Conservation (phyloP, 2,113 vertebrate species). For the Todiramphus chloris region DNA sequence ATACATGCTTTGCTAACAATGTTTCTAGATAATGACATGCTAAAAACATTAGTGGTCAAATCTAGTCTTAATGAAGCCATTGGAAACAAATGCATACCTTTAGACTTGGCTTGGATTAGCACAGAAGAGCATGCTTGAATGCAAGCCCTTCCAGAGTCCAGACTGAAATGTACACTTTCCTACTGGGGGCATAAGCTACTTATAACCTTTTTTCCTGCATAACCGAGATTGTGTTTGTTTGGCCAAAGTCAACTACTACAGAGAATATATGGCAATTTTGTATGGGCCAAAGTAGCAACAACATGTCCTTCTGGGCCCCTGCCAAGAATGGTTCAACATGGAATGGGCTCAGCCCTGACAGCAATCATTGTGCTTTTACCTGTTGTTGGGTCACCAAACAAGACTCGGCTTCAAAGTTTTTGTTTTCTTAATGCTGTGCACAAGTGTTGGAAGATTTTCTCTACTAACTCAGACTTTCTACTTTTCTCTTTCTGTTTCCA, state of each 20-base stretch:
- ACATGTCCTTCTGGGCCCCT: neutral
- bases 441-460: neutral
- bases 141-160: rapidly evolving
- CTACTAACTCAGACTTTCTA: neutral
- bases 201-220: neutral
- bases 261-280: neutral
- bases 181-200: neutral
- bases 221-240: neutral
- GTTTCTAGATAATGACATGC: neutral
- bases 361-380: neutral
- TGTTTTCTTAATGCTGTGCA: neutral
- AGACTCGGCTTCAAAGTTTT: neutral
- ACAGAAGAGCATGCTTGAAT: neutral
- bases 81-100: neutral
- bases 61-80: neutral
- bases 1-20: neutral
- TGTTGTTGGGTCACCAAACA: neutral
- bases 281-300: neutral
- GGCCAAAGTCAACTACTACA: neutral
- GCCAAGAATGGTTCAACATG: neutral
- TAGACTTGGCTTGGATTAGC: neutral
- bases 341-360: neutral
- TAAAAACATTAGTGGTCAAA: neutral
- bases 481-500: neutral
- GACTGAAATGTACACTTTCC: neutral